Evolutionary conservation across 2,113 vertebrate genomes (phyloP).

Genomic region (Phycodurus eques): DNA sequence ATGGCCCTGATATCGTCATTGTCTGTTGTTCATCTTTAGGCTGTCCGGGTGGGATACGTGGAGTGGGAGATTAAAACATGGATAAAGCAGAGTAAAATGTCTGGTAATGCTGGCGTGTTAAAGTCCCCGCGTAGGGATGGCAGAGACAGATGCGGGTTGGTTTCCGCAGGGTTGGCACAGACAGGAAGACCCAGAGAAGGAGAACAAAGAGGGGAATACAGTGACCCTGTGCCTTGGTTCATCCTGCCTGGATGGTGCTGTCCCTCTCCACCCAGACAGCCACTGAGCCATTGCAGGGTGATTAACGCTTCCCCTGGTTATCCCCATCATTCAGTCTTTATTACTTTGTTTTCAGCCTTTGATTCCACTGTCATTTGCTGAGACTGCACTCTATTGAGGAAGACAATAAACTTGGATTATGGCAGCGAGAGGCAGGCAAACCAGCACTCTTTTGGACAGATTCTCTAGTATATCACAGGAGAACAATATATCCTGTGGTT

Average conservation of each 20-base stretch:
- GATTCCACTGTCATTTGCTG: constrained; percentile 61
- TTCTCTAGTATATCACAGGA: background rate
- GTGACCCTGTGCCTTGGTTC: constrained; percentile 61
- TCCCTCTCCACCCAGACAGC: constrained; percentile 41
- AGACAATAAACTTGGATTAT: constrained; percentile 31
- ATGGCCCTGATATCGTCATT: background rate
- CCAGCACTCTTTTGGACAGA: constrained; percentile 13
- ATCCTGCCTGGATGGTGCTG: constrained; percentile 66
- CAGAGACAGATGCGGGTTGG: constrained; percentile 60
- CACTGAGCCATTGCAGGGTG: constrained; percentile 43
- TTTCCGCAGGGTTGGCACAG: constrained; percentile 69
- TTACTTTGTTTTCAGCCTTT: constrained; percentile 70
- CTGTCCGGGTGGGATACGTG: constrained; percentile 18
- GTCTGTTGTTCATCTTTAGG: constrained; percentile 38
- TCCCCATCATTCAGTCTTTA: constrained; percentile 67
- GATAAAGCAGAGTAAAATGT: constrained; percentile 13
- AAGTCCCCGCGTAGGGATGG: constrained; percentile 38
- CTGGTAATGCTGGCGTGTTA: constrained; percentile 16
- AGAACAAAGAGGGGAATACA: constrained; percentile 69
- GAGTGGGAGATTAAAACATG: constrained; percentile 21
- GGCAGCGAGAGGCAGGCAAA: constrained; percentile 1
- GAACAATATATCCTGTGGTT: background rate
- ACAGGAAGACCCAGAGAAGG: constrained; percentile 64
- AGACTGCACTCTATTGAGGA: constrained; percentile 52
- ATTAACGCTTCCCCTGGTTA: constrained; percentile 69